Conservation (phyloP, 2,888 invertebrate genomes). For the Aromia moschata region DNA sequence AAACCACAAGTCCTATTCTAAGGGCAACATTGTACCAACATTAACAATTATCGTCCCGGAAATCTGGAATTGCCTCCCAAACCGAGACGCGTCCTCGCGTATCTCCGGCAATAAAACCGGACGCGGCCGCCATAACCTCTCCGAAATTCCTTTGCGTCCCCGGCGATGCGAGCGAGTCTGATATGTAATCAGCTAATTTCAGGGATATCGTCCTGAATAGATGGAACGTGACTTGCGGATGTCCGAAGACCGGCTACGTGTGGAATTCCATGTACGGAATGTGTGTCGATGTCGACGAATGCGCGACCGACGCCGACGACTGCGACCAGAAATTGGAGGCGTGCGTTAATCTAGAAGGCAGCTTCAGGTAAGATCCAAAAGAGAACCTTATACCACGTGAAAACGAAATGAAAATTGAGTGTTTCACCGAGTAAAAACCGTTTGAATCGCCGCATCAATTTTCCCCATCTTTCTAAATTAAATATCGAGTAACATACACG, state of each 20-base stretch:
- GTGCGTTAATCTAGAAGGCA: constrained; percentile 69
- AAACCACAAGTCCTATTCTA: no score
- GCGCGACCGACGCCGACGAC: constrained; percentile 59
- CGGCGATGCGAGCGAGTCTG: neutral
- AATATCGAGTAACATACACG: no score
- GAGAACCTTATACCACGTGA: no score
- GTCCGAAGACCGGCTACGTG: constrained; percentile 64
- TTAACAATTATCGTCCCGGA: neutral
- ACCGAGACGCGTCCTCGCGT: neutral
- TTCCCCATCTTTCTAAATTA: no score
- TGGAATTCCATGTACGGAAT: constrained; percentile 71
- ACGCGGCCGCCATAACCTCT: neutral
- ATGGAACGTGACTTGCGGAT: constrained; percentile 71
- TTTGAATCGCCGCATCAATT: no score
- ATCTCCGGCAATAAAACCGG: neutral
- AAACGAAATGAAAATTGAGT: no score
- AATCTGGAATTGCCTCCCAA: neutral
- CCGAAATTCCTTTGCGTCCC: neutral
- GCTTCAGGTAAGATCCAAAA: no score
- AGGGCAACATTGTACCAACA: neutral
- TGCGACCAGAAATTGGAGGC: constrained; percentile 63
- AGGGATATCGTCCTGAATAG: constrained; percentile 65
- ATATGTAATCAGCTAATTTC: constrained; percentile 49
- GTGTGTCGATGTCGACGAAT: constrained; percentile 73
- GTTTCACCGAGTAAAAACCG: no score